Conservation (phyloP, 2,113 vertebrate genomes). For the Elgaria multicarinata region DNA sequence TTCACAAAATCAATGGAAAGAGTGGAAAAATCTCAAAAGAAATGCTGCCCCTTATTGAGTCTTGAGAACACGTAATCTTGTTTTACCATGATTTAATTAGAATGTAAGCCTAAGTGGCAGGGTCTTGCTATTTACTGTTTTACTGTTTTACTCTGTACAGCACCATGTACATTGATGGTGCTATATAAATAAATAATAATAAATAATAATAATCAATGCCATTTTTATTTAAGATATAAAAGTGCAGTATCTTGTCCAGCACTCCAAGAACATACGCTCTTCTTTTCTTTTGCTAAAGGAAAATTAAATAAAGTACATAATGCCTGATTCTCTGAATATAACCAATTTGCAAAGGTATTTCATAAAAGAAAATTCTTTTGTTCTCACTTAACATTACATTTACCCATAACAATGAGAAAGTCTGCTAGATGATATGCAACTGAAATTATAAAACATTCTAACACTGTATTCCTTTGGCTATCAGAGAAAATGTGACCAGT, state of each 20-base stretch:
- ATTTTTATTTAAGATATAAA: neutral
- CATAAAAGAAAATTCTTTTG: neutral
- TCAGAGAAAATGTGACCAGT: conserved; percentile 97
- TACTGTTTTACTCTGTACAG: no score
- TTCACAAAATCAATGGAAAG: neutral
- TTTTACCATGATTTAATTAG: no score
- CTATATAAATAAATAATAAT: no score
- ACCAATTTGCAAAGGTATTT: neutral
- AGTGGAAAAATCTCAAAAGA: neutral
- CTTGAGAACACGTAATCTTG: neutral
- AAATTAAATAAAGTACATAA: neutral
- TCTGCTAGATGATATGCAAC: neutral
- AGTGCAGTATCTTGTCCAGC: neutral
- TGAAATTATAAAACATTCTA: neutral
- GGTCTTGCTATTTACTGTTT: no score
- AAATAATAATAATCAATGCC: no score
- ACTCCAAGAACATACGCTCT: no score
- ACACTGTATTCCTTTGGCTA: conserved; percentile 52
- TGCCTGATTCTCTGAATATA: neutral
- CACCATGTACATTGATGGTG: no score
- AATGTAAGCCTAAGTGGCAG: no score
- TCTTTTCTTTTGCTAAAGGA: neutral
- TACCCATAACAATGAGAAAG: neutral
- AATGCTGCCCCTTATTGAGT: neutral
- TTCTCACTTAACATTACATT: neutral